Conservation (phyloP, 2,888 invertebrate genomes). For the Drosophila suboccidentalis region DNA sequence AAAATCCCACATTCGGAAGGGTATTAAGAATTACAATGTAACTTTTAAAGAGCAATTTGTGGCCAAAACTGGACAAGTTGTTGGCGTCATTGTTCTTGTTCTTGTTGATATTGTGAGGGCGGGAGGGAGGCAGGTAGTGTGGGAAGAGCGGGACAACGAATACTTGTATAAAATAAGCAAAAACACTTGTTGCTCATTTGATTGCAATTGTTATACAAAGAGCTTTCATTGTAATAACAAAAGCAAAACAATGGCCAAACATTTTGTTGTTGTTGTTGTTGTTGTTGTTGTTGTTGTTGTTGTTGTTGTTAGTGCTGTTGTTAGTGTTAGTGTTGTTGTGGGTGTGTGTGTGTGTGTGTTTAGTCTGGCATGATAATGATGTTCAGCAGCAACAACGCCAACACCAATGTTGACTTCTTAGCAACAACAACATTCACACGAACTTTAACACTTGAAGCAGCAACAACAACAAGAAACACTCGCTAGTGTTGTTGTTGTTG, state of each 20-base stretch:
- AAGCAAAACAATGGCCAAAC: constrained; percentile 68
- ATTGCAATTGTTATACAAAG: constrained; percentile 72
- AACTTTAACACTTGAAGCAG: constrained; percentile 72
- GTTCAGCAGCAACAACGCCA: constrained; percentile 52
- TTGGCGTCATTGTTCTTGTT: constrained; percentile 54
- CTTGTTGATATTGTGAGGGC: constrained; percentile 13
- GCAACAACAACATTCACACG: constrained; percentile 68
- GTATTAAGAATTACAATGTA: constrained; percentile 60
- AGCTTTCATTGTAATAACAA: constrained; percentile 80
- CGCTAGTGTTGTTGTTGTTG: constrained; percentile 8
- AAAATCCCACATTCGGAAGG: constrained; percentile 7
- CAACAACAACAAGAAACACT: constrained; percentile 20
- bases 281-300: constrained; percentile 33
- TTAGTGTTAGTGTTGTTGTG: constrained; percentile 20
- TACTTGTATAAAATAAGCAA: constrained; percentile 19
- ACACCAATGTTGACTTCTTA: constrained; percentile 26
- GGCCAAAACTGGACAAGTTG: constrained; percentile 77
- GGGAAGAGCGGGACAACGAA: not conserved
- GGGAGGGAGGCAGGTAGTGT: constrained; percentile 10
- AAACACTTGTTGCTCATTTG: constrained; percentile 70
- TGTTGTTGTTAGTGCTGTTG: constrained; percentile 28
- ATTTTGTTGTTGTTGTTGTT: constrained; percentile 43
- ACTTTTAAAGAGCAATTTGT: constrained; percentile 73
- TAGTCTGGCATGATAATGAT: constrained; percentile 64
- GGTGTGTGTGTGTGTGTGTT: constrained; percentile 17